These are phyloP conservation scores for Parascotia fuliginaria DNA, from an alignment of 2,888 invertebrate genomes.

Conservation along the genomic window DNA sequence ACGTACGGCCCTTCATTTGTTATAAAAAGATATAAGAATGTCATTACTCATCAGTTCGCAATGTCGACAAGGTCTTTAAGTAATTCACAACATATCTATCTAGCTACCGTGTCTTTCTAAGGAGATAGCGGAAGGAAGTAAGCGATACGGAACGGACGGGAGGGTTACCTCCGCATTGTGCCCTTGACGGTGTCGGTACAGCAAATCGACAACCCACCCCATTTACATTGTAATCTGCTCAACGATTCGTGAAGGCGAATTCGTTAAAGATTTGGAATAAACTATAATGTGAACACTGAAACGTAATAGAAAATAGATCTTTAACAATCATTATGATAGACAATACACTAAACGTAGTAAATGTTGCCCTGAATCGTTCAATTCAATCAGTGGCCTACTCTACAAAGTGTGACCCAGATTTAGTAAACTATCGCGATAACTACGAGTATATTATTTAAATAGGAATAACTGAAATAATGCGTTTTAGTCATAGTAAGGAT, in stretches of 20 bases:
- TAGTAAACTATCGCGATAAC: conserved; percentile 40
- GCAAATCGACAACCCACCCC: conserved; percentile 42
- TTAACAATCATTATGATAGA: conserved; percentile 32
- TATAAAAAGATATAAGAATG: conserved; percentile 2
- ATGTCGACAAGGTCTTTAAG: conserved; percentile 25
- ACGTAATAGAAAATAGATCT: conserved; percentile 4
- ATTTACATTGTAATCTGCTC: conserved; percentile 50
- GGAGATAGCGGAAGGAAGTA: conserved; percentile 67
- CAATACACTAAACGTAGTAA: conserved; percentile 36
- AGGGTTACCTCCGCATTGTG: conserved; percentile 51
- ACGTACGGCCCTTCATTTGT: conserved; percentile 19
- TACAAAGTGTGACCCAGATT: conserved; percentile 59
- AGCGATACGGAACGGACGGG: conserved; percentile 49
- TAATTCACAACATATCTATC: conserved; percentile 24
- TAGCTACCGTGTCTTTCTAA: conserved; percentile 52
- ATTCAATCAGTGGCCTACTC: conserved; percentile 52
- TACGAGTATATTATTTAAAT: conserved; percentile 4
- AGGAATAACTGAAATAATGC: background rate
- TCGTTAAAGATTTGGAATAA: conserved; percentile 26
- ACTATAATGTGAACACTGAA: conserved; percentile 12
- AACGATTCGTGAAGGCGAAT: conserved; percentile 50
- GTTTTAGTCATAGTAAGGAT: background rate
- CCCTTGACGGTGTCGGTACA: conserved; percentile 52
- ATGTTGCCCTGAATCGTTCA: conserved; percentile 39
- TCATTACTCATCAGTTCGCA: conserved; percentile 26